phyloP scores from a whole-genome alignment of 2,113 vertebrate genomes.

The Chloropsis hardwickii region DNA sequence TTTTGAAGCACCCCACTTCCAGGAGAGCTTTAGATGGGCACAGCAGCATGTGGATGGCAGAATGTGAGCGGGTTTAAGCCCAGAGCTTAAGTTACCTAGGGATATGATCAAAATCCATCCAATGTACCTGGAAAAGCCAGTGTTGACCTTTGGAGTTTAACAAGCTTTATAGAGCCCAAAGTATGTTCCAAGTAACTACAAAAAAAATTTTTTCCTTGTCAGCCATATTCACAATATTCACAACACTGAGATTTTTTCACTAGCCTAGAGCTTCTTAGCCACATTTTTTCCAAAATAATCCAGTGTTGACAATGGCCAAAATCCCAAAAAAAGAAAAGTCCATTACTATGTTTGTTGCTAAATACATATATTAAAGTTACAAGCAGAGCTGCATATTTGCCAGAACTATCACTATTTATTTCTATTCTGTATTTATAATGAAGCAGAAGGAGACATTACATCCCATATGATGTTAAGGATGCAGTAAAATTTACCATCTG shows the following conservation, averaged over 20 bases:
- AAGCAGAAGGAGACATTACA: conserved; percentile 19
- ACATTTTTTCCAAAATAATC: not conserved
- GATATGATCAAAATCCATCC: not conserved
- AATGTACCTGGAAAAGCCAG: not conserved
- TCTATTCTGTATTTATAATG: not conserved
- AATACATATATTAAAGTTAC: not conserved
- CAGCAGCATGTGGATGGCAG: not conserved
- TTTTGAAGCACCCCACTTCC: not conserved
- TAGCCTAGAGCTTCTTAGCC: not conserved
- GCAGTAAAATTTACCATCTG: conserved; percentile 40
- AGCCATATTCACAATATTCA: not conserved
- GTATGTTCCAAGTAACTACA: not conserved
- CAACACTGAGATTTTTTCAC: not conserved
- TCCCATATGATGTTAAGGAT: conserved; percentile 16
- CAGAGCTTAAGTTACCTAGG: not conserved
- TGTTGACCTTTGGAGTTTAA: not conserved
- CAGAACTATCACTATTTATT: not conserved
- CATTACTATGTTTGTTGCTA: not conserved
- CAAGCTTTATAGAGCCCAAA: not conserved
- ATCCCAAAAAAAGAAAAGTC: not conserved
- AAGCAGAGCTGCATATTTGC: not conserved
- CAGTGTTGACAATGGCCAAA: not conserved
- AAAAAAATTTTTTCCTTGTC: not conserved
- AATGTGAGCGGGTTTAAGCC: not conserved
- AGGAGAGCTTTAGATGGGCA: not conserved